These are phyloP conservation scores for Crambe crambe DNA, from an alignment of 37 sponge, comb jelly and placozoan genomes.

Conservation along the genomic window DNA sequence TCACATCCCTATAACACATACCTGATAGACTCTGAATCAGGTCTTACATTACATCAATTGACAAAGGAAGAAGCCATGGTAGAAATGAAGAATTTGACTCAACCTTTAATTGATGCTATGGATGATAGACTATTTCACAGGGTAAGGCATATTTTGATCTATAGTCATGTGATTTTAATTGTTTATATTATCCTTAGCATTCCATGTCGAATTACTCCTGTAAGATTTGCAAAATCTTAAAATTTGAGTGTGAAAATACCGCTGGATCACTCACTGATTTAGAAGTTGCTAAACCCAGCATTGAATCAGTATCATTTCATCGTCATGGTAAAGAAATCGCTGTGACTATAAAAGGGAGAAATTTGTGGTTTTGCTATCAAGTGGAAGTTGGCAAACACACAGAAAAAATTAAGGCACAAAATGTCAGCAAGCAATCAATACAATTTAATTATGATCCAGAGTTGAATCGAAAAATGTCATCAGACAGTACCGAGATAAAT, in stretches of 20 bases:
- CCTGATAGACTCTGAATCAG: background rate
- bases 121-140: background rate
- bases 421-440: conserved; percentile 18
- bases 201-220: background rate
- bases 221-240: no score
- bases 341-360: conserved; percentile 19
- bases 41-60: background rate
- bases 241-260: background rate
- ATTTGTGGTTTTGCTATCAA: conserved; percentile 49
- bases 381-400: conserved; percentile 1
- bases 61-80: background rate
- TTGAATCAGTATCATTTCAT: conserved; percentile 32
- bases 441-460: conserved; percentile 32
- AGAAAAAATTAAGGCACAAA: background rate
- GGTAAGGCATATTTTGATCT: background rate
- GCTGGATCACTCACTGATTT: background rate
- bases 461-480: background rate
- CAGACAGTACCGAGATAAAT: conserved; percentile 2
- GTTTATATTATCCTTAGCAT: background rate
- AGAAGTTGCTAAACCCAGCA: background rate
- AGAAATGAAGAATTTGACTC: background rate
- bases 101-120: background rate
- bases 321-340: conserved; percentile 46
- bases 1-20: background rate
- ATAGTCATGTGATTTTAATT: no score